phyloP scores from a whole-genome alignment of 1,140 invertebrate genomes.

The Drosophila paulistorum region DNA sequence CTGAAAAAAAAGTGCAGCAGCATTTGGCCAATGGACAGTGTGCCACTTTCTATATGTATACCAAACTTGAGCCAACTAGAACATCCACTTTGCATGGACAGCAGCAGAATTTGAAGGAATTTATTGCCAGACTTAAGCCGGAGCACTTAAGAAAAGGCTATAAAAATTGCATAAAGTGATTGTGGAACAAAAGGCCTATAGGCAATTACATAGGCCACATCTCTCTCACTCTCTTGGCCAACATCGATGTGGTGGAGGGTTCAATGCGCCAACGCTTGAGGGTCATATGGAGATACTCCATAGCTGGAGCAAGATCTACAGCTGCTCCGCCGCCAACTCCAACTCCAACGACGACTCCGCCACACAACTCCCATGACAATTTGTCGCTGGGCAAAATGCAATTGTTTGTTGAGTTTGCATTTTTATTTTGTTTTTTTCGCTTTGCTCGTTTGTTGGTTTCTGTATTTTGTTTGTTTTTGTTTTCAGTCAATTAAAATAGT shows the following conservation, averaged over 20 bases:
- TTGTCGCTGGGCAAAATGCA: slow-evolving; percentile 76
- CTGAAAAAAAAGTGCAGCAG: slow-evolving; percentile 19
- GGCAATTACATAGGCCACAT: slow-evolving; percentile 25
- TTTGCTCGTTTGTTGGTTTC: slow-evolving; percentile 23
- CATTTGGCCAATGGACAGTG: slow-evolving; percentile 49
- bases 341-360: neutral
- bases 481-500: slow-evolving; percentile 75
- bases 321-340: neutral
- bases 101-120: slow-evolving; percentile 39
- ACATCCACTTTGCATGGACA: slow-evolving; percentile 69
- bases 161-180: slow-evolving; percentile 23
- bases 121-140: slow-evolving; percentile 53
- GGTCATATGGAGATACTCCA: slow-evolving; percentile 52
- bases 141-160: slow-evolving; percentile 36
- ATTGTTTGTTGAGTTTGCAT: slow-evolving; percentile 69
- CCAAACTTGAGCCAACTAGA: slow-evolving; percentile 53
- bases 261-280: slow-evolving; percentile 71
- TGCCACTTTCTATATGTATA: slow-evolving; percentile 64
- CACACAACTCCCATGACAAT: slow-evolving; percentile 74
- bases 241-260: slow-evolving; percentile 51
- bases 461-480: slow-evolving; percentile 29
- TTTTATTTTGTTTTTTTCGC: slow-evolving; percentile 35
- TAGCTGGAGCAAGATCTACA: slow-evolving; percentile 5
- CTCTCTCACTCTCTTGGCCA: slow-evolving; percentile 9
- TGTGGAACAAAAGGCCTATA: slow-evolving; percentile 38